phyloP scores from a whole-genome alignment of 2,888 invertebrate genomes.

The Itoplectis maculator region DNA sequence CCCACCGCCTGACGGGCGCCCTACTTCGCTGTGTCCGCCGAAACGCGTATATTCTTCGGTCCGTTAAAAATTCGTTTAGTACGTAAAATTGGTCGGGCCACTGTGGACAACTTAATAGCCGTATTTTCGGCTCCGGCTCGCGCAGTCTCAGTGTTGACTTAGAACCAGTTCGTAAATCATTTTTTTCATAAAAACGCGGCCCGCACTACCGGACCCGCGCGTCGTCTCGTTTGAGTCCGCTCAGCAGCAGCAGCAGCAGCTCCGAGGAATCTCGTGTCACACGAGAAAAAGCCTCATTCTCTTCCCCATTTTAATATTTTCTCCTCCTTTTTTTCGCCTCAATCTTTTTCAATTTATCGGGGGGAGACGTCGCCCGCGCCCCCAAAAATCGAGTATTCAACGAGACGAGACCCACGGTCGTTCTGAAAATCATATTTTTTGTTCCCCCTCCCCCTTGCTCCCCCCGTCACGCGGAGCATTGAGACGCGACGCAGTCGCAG shows the following conservation, averaged over 20 bases:
- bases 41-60: too few relatives aligned
- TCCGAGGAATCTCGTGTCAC: not conserved
- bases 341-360: too few relatives aligned
- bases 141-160: not conserved
- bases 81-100: not conserved
- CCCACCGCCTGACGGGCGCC: too few relatives aligned
- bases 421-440: slow-evolving; percentile 62
- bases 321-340: not conserved
- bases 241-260: not conserved
- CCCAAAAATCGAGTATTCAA: slow-evolving; percentile 53
- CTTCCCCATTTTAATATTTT: not conserved
- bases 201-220: not conserved
- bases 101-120: not conserved
- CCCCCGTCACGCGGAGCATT: too few relatives aligned
- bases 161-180: slow-evolving; percentile 7
- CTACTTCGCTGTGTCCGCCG: too few relatives aligned
- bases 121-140: not conserved
- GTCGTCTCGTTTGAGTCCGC: not conserved
- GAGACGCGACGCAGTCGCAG: slow-evolving; percentile 9
- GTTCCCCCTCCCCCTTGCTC: not conserved
- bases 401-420: slow-evolving; percentile 31
- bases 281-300: not conserved
- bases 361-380: slow-evolving; percentile 1
- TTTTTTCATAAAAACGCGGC: not conserved
- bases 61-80: not conserved